Base-by-base conservation (phyloP, 2,888 invertebrate genomes). In the Apoderus coryli region DNA sequence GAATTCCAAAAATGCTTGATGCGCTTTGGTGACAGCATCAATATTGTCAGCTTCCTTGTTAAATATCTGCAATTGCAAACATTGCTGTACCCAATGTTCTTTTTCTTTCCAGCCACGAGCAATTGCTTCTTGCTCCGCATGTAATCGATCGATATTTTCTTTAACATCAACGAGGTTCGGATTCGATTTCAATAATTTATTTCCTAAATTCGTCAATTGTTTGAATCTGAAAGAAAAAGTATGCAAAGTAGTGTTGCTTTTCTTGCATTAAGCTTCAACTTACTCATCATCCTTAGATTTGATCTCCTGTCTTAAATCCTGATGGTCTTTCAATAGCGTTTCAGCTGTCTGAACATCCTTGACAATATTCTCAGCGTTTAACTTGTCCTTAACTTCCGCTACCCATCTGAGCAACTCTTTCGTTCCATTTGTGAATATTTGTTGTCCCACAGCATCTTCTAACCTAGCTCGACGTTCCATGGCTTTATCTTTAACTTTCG, bases 11-110 rank as follows among this genome's bases (percentile, higher is more conserved):
- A 88, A 92, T 0, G 90, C 88, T 54, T 90, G 82, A 53, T 96
- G 93, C 10, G 89, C 85, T 31, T 86, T 85, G 27, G 88, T 89
- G 7, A 85, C 79, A 0, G 95, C 90, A 59, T 96, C 95, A 39
- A 96, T 86, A 54, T 93, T 86, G 54, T 96, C 95, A 0, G 93
- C 93, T 57, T 96, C 96, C 22, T 89, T 75, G 59, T 90, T 90
- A 61, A 93, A 92, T 40, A 80, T 70, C 59, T 88, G 90, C 35
- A 95, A 61, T 44, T 92, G 85, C 16, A 88, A 70, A 40, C 86
- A 77, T 54, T 95, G 89, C 44, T 80, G 73, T 34, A 95, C 59
- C 67, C 81, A 78, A 26, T 76, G 74, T 32, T 89, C 79, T 51
- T 92, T 90, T 33, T 80, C 76, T 26, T 70, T 59, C 88, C 92